phyloP scores from a whole-genome alignment of 2,113 vertebrate species.

The Corythornis vintsioides region DNA sequence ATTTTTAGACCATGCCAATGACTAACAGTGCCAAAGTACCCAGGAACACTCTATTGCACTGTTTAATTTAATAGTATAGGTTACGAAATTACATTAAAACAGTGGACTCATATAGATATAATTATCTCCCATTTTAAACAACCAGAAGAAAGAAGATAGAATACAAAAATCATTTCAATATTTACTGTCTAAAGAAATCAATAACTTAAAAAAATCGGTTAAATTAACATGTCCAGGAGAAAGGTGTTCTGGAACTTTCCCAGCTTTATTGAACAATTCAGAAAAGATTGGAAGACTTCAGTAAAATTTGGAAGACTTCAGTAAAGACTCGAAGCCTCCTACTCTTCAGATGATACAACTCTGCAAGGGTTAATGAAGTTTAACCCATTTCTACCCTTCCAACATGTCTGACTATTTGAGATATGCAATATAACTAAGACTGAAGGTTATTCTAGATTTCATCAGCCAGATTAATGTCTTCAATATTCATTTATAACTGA shows the following conservation, averaged over 20 bases:
- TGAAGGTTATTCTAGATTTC: background rate
- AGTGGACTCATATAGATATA: too few species aligned
- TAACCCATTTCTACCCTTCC: background rate
- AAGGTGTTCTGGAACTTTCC: background rate
- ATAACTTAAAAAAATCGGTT: background rate
- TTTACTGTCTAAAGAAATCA: background rate
- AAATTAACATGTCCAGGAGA: background rate
- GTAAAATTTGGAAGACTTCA: fast-evolving
- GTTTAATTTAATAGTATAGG: too few species aligned
- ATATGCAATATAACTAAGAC: background rate
- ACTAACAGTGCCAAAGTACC: too few species aligned
- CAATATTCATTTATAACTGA: background rate
- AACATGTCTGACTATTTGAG: background rate
- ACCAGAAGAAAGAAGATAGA: too few species aligned
- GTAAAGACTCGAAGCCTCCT: background rate
- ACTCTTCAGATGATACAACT: background rate
- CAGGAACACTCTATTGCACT: too few species aligned
- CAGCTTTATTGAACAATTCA: background rate
- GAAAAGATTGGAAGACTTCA: background rate
- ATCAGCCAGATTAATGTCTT: background rate
- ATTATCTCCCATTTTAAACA: too few species aligned
- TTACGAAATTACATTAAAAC: too few species aligned
- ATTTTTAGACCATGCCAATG: too few species aligned
- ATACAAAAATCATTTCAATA: background rate
- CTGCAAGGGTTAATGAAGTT: background rate